These are phyloP conservation scores for Tupaia chinensis DNA, from an alignment of 2,113 vertebrate species.

Conservation along the genomic window DNA sequence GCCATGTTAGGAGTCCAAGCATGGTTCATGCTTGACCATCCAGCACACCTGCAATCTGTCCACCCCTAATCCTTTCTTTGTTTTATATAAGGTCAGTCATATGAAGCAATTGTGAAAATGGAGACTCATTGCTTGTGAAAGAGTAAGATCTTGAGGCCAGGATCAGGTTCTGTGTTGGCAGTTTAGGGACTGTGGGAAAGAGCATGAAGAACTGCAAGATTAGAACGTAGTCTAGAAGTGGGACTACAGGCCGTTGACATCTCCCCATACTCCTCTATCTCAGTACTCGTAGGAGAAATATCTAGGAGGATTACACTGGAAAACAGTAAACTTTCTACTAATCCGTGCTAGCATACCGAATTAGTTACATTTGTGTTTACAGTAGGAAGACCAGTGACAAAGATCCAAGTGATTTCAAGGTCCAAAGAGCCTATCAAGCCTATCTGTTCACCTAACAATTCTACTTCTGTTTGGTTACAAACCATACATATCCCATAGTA, in stretches of 20 bases:
- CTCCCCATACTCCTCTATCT: neutral
- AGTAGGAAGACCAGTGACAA: neutral
- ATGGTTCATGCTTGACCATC: no score
- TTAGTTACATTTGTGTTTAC: neutral
- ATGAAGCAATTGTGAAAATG: neutral
- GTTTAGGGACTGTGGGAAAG: neutral
- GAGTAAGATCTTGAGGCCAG: neutral
- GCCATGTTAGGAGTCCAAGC: neutral
- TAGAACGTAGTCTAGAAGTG: rapidly evolving
- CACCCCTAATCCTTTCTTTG: neutral
- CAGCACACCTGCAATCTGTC: neutral
- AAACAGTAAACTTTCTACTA: neutral
- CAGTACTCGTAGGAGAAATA: neutral
- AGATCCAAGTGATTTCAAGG: neutral
- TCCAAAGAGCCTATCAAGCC: neutral
- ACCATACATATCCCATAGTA: neutral
- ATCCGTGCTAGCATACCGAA: neutral
- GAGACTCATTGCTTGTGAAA: neutral
- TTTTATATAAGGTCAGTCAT: neutral
- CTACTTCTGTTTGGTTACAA: neutral
- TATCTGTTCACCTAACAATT: neutral
- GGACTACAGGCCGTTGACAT: neutral
- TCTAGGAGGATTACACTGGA: neutral
- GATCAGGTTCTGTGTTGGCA: no score
- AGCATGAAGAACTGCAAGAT: no score